Evolutionary conservation across 2,797 vertebrate species (phyloP).

Genomic region (Simalia tracyae): DNA sequence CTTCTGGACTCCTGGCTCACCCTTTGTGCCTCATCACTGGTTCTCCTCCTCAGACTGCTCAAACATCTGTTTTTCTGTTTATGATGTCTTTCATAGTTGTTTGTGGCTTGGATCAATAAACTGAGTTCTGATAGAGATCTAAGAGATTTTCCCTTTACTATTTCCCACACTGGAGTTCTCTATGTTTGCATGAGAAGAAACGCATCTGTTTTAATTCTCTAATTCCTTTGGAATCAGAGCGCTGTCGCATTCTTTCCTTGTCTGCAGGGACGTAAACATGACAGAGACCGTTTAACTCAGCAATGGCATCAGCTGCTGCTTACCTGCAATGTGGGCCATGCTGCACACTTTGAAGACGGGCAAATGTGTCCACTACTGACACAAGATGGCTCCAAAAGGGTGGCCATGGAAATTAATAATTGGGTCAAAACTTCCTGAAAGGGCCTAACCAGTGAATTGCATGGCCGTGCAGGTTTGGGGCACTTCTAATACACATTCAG

Average conservation of each 20-base stretch:
- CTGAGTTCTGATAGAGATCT: background rate
- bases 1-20: too few relatives aligned
- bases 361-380: background rate
- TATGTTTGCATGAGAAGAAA: background rate
- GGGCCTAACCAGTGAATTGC: background rate
- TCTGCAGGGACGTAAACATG: background rate
- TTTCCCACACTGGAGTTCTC: background rate
- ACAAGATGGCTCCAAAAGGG: too few relatives aligned
- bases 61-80: background rate
- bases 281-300: background rate
- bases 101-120: slow-evolving; percentile 1
- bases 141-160: slow-evolving; percentile 16
- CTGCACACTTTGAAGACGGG: background rate
- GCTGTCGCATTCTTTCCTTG: fast-evolving
- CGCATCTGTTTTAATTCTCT: background rate
- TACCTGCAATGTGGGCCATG: background rate
- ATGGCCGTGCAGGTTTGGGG: too few relatives aligned
- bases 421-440: background rate
- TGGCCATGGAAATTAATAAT: background rate
- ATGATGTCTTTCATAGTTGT: background rate
- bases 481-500: background rate
- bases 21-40: background rate
- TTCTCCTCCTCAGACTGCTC: background rate
- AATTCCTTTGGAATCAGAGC: background rate
- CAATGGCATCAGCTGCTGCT: background rate